Evolutionary conservation across 2,888 invertebrate genomes (phyloP), one percentile per base, ranked within the genome.

Genomic region (Leptodirus hochenwartii): DNA sequence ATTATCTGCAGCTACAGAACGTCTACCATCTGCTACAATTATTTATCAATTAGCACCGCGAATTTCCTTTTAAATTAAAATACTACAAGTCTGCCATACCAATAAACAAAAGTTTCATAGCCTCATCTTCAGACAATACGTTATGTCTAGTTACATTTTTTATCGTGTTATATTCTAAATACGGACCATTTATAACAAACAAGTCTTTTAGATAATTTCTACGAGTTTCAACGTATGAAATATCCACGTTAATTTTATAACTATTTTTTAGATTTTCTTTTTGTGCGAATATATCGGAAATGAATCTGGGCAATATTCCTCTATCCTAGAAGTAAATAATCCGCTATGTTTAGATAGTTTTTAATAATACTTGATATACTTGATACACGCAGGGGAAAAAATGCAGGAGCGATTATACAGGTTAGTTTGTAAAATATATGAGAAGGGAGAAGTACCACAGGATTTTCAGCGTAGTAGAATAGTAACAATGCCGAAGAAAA

Each of bases 271-370:
- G n/a, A n/a, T n/a, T n/a, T n/a, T n/a, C n/a, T n/a, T 49, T 53
- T 15, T 47, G 36, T 17, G 38, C 22, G 26, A 56, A 50, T 33
- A 59, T 39, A 27, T 50, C 46, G 15, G 47, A 38, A 15, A 54
- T 38, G 10, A 54, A 31, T 37, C 59, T 46, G 6, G 54, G 50
- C n/a, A 49, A 41, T 17, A 60, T 40, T 4, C 59, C 59, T 37
- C 53, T 47, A 37, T 53, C 50, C 64, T 65, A 34, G 31, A 47
- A 47, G 32, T 31, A 32, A n/a, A n/a, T n/a, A n/a, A n/a, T n/a
- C n/a, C n/a, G n/a, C n/a, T n/a, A n/a, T n/a, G n/a, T n/a, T n/a
- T n/a, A n/a, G n/a, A n/a, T n/a, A n/a, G n/a, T n/a, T n/a, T n/a
- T n/a, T n/a, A n/a, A n/a, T n/a, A n/a, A n/a, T n/a, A n/a, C n/a